phyloP scores from a whole-genome alignment of 1,140 invertebrate genomes.

The Hylyphantes graminicola region DNA sequence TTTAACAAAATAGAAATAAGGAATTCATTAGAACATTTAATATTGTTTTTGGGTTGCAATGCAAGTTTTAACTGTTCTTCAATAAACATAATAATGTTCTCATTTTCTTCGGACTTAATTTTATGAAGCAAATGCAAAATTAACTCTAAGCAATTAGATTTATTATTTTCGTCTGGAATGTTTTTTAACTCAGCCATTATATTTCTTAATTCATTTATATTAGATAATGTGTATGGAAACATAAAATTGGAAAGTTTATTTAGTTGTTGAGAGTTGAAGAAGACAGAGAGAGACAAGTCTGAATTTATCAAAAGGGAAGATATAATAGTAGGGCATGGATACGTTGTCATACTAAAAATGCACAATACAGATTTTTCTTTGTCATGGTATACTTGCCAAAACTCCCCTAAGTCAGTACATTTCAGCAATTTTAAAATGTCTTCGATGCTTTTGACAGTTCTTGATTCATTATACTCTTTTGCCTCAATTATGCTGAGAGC shows the following conservation, averaged over 20 bases:
- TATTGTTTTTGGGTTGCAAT: background rate
- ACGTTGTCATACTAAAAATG: background rate
- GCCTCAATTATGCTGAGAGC: background rate
- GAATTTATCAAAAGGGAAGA: background rate
- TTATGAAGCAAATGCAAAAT: background rate
- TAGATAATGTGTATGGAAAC: background rate
- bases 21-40: background rate
- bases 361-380: background rate
- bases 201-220: background rate
- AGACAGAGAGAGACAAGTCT: background rate
- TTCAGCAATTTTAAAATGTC: background rate
- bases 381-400: background rate
- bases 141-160: background rate
- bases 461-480: too few species aligned
- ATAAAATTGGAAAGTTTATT: background rate
- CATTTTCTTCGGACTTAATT: background rate
- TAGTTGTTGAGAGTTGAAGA: background rate
- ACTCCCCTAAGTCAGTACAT: background rate
- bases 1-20: conserved; percentile 9
- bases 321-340: background rate
- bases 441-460: background rate
- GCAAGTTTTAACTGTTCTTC: background rate
- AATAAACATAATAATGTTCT: background rate
- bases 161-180: background rate
- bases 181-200: background rate